These are phyloP conservation scores for Litoditis marina DNA, from an alignment of 2,888 invertebrate genomes.

Conservation along the genomic window DNA sequence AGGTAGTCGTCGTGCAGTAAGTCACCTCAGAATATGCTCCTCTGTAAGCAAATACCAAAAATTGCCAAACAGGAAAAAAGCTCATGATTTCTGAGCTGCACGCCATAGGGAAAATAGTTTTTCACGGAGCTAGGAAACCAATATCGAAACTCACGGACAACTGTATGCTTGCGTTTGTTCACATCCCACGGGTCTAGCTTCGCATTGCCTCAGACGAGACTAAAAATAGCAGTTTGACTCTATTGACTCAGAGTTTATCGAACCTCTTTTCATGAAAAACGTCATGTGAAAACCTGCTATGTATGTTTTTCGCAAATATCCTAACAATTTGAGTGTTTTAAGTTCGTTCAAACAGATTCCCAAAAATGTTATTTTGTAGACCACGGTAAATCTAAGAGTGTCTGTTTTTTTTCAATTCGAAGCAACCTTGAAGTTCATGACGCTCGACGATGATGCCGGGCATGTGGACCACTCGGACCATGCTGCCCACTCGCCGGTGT, in stretches of 20 bases:
- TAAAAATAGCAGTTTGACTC: not conserved
- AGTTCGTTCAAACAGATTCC: too few relatives aligned
- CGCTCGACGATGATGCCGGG: not conserved
- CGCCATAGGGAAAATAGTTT: not conserved
- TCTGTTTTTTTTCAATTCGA: too few relatives aligned
- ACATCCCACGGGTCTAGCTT: constrained; percentile 9
- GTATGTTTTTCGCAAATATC: too few relatives aligned
- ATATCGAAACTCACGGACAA: constrained; percentile 12
- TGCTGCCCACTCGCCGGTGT: constrained; percentile 11
- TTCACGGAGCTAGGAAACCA: too few relatives aligned
- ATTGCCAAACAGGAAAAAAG: not conserved
- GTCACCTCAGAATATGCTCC: constrained; percentile 14
- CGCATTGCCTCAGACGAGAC: constrained; percentile 10
- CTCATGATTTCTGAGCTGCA: not conserved
- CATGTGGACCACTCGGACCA: constrained; percentile 15
- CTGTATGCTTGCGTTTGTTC: not conserved
- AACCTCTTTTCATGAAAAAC: too few relatives aligned
- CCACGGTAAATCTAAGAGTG: too few relatives aligned
- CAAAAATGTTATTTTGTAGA: too few relatives aligned
- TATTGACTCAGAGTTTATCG: too few relatives aligned
- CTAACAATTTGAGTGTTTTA: too few relatives aligned
- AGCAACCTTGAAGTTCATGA: constrained; percentile 13
- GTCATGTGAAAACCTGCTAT: too few relatives aligned
- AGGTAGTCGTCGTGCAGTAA: not conserved
- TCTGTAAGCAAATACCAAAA: constrained; percentile 1